Evolutionary conservation across 2,888 invertebrate species (phyloP).

Genomic region (Trissoscelio sp.): DNA sequence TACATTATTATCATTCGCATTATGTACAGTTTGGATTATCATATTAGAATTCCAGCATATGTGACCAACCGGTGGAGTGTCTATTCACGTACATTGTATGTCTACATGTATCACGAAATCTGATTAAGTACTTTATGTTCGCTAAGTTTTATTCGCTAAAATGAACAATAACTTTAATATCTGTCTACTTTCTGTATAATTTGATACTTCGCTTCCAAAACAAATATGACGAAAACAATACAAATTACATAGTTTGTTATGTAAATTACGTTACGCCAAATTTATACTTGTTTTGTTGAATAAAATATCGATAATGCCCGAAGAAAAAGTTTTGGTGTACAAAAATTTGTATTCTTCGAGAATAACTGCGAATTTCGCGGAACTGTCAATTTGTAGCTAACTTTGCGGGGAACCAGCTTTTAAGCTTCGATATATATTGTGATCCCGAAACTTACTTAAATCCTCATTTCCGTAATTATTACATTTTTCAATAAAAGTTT

Average conservation of each 20-base stretch:
- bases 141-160: slow-evolving; percentile 29
- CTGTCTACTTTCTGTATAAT: slow-evolving; percentile 27
- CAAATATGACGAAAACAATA: not conserved
- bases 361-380: not conserved
- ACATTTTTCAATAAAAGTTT: slow-evolving; percentile 15
- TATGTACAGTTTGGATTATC: slow-evolving; percentile 50
- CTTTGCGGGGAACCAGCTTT: not conserved
- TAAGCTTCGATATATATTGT: not conserved
- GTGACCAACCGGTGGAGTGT: slow-evolving; percentile 6
- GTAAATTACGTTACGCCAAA: not conserved
- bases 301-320: not conserved
- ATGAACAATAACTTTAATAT: slow-evolving; percentile 38
- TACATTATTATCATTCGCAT: slow-evolving; percentile 42
- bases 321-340: not conserved
- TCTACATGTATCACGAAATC: slow-evolving; percentile 31
- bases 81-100: not conserved
- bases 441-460: not conserved
- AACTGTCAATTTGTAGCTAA: not conserved
- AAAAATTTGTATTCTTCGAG: slow-evolving; percentile 3
- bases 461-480: slow-evolving; percentile 1
- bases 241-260: not conserved
- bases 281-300: not conserved
- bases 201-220: not conserved
- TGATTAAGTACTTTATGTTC: slow-evolving; percentile 50
- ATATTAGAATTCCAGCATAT: slow-evolving; percentile 51